Evolutionary conservation across 2,888 invertebrate species (phyloP), one percentile per base, ranked within the genome.

Genomic region (Noctua pronuba): DNA sequence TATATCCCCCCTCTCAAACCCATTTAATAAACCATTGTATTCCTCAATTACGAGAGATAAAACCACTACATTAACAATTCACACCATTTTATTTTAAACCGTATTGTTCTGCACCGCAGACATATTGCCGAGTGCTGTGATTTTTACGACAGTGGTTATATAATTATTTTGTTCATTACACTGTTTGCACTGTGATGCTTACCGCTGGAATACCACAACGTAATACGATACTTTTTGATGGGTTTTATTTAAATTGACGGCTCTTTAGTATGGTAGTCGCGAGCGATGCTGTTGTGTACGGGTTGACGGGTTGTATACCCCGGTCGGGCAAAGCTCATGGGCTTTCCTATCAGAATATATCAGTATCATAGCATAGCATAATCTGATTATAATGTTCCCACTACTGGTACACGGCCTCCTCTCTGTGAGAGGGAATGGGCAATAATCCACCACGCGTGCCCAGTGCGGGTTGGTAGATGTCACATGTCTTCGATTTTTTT

Each of bases 11-110:
- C 8, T 79, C 38, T 79, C 0, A 73, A 55, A 60, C 4, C 31
- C 55, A 55, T 68, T 80, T 49, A 49, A 69, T 75, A 49, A 64
- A 65, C n/a, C 28, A 41, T 46, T 71, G 18, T 6, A 55, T 52
- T 76, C 41, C 52, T 16, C 62, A 77, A 77, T 77, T 82, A 81
- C 24, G 13, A 28, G 31, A 44, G 38, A 46, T 62, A 24, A 55
- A 77, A 80, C 82, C 80, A 67, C 67, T 49, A 13, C 71, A 81
- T 81, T 82, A 82, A 77, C 46, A 68, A 55, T 82, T 67, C 49
- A 38, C 41, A 41, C 46, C n/a, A 49, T 81, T 82, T 71, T 68
- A 67, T 81, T 81, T 77, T 58, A 77, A 81, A 58, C 44, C 52
- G 44, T 69, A 35, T 71, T 46, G 41, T 49, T 1, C 31, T 46